Percentiles rank a stretch among this genome's conserved stretches.
Evolutionary conservation across 2,113 vertebrate genomes (phyloP).

Genomic region (Actenoides hombroni): DNA sequence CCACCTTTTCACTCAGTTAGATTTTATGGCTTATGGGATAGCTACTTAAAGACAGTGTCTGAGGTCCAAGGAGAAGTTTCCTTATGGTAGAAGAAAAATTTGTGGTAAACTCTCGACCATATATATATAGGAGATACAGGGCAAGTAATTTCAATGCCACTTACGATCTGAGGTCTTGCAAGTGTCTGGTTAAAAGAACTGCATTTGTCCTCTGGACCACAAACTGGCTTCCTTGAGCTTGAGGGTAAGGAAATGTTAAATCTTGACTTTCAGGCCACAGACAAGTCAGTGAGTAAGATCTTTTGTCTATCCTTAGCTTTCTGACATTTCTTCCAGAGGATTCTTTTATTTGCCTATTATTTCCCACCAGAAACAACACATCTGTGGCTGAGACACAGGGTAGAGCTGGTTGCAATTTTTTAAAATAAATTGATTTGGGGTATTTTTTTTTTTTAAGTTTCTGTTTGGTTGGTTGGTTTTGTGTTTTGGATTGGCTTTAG

Average conservation of each 20-base stretch:
- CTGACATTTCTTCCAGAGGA: not conserved
- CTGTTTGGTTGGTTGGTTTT: not conserved
- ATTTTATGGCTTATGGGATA: not conserved
- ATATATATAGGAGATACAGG: not conserved
- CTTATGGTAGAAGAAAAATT: not conserved
- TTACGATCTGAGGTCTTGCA: not conserved
- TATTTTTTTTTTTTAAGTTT: not conserved
- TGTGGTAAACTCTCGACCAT: not conserved
- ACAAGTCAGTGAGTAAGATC: not conserved
- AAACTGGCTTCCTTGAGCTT: not conserved
- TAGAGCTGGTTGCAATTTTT: not conserved
- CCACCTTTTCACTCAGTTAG: not conserved
- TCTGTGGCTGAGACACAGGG: not conserved
- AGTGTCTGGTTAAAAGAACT: not conserved
- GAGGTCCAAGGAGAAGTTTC: not conserved
- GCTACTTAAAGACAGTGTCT: not conserved
- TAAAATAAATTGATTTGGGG: rapidly evolving
- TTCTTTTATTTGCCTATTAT: not conserved
- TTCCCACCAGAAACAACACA: not conserved
- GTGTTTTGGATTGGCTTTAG: too few species aligned
- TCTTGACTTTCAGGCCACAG: not conserved
- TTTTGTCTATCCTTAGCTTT: not conserved
- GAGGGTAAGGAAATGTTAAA: not conserved
- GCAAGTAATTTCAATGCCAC: not conserved
- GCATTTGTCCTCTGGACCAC: not conserved